phyloP scores from a whole-genome alignment of 2,113 vertebrate species.

The Coptodon bakossiorum region DNA sequence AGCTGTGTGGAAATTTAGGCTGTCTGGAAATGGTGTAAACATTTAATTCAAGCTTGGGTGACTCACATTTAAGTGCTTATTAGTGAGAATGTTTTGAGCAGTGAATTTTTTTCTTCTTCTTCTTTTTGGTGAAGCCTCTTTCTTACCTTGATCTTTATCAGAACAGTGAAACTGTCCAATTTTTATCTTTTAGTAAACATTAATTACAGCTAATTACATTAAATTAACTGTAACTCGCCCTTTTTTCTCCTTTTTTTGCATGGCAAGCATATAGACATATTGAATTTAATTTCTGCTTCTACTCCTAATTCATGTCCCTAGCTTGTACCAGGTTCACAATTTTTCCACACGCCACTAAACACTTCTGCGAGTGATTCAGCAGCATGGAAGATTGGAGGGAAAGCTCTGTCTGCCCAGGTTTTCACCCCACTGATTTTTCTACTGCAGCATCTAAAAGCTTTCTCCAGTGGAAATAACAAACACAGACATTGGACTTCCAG shows the following conservation, averaged over 20 bases:
- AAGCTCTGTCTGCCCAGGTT: not conserved
- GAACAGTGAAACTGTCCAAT: not conserved
- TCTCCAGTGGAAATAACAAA: not conserved
- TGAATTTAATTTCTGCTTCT: not conserved
- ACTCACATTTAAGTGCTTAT: not conserved
- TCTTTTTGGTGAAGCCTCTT: not conserved
- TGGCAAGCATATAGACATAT: not conserved
- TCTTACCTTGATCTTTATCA: not conserved
- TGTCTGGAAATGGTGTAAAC: not conserved
- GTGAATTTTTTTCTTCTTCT: not conserved
- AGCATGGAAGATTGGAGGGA: not conserved
- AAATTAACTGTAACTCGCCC: not conserved
- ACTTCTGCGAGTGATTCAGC: not conserved
- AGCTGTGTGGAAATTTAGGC: not conserved
- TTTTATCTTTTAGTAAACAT: not conserved
- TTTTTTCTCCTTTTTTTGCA: not conserved
- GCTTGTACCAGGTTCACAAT: not conserved
- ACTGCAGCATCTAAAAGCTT: not conserved
- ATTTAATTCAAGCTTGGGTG: not conserved
- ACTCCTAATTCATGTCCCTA: not conserved
- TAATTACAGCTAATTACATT: not conserved
- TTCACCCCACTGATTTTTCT: not conserved
- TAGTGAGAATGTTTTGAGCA: not conserved
- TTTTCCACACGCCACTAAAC: not conserved
- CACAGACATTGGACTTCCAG: not conserved